Conservation (phyloP, 1,140 invertebrate species). For the Drosophila ogumai region DNA sequence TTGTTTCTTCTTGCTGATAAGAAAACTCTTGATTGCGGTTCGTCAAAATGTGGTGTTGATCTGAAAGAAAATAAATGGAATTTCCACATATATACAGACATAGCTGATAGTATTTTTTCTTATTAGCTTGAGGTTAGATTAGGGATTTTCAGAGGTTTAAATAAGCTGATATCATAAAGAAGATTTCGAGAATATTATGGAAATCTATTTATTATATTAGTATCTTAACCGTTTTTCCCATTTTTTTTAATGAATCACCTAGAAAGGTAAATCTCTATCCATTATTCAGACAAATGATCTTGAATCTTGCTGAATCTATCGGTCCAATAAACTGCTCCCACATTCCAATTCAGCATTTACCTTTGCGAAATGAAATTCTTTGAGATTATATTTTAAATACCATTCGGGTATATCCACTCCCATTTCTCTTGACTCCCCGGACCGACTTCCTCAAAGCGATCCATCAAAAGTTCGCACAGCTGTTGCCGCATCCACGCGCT, state of each 20-base stretch:
- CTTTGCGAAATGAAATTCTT: constrained; percentile 1
- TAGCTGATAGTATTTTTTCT: neutral
- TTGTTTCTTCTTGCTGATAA: constrained; percentile 27
- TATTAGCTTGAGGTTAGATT: neutral
- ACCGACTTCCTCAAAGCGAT: constrained; percentile 22
- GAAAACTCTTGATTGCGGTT: constrained; percentile 23
- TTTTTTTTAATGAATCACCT: constrained; percentile 2
- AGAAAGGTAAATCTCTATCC: neutral
- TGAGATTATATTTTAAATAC: constrained; percentile 16
- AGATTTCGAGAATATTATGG: neutral
- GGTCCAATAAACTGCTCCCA: constrained; percentile 12
- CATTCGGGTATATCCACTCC: constrained; percentile 24
- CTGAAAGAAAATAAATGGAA: neutral
- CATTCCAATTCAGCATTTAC: constrained; percentile 7
- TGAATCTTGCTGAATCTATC: neutral
- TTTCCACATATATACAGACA: neutral
- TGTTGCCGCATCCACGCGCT: constrained; percentile 62
- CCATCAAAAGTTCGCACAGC: constrained; percentile 65
- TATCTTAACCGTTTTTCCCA: neutral
- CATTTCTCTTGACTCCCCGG: constrained; percentile 14
- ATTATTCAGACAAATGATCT: constrained; percentile 4
- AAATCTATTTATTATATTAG: neutral
- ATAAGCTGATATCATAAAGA: neutral
- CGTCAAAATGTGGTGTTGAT: constrained; percentile 7
- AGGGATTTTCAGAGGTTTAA: neutral